phyloP scores from a whole-genome alignment of 2,888 invertebrate genomes.

The Automeris io region DNA sequence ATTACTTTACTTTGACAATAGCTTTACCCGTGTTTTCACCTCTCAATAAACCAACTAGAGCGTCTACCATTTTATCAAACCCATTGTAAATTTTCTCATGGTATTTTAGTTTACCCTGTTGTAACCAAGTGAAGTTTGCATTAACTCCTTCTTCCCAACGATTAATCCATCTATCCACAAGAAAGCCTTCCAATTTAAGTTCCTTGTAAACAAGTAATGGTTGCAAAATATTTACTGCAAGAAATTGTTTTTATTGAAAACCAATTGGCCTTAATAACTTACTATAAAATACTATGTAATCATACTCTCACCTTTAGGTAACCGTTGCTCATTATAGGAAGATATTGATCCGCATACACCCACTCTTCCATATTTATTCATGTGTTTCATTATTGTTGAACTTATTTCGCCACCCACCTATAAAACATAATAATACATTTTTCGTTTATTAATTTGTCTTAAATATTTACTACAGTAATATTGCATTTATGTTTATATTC shows the following conservation, averaged over 20 bases:
- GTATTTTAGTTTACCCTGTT: constrained; percentile 82
- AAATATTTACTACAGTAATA: too few species aligned
- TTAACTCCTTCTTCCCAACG: constrained; percentile 80
- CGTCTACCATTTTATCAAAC: constrained; percentile 84
- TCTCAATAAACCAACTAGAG: constrained; percentile 78
- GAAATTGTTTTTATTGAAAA: too few species aligned
- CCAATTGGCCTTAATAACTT: neutral
- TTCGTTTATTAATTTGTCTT: neutral
- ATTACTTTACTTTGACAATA: constrained; percentile 68
- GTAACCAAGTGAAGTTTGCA: constrained; percentile 80
- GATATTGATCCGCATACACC: constrained; percentile 84
- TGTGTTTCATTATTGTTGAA: constrained; percentile 77
- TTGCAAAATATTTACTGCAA: constrained; percentile 72
- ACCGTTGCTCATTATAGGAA: constrained; percentile 74
- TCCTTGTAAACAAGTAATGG: constrained; percentile 78
- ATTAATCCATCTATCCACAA: constrained; percentile 73
- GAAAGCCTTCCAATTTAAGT: constrained; percentile 83
- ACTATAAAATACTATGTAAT: neutral
- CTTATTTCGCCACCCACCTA: constrained; percentile 85
- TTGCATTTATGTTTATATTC: too few species aligned
- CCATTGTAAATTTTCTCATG: constrained; percentile 83
- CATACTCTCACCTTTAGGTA: constrained; percentile 56
- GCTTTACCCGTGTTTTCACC: constrained; percentile 85
- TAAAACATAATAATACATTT: constrained; percentile 10
- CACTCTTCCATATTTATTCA: constrained; percentile 81